A percentile compares a stretch with the other conserved stretches of the same genome.
Evolutionary conservation across 1,140 invertebrate species (phyloP).

Genomic region (Grapholita molesta): DNA sequence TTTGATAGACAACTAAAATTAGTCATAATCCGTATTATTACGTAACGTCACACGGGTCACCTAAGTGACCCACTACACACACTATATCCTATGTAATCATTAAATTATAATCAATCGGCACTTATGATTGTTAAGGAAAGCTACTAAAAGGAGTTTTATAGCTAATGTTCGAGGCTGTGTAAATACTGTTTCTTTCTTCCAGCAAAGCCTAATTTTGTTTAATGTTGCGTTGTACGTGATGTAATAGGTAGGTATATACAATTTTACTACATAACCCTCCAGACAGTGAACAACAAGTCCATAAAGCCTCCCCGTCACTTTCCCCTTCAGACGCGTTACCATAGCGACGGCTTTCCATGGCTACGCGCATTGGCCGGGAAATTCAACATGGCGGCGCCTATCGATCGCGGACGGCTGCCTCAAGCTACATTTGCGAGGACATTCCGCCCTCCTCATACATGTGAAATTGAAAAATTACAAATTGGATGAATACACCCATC

Average conservation of each 20-base stretch:
- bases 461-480: not conserved
- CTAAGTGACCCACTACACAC: too few relatives aligned
- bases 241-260: not conserved
- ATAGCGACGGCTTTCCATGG: slow-evolving; percentile 66
- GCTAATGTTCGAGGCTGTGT: too few relatives aligned
- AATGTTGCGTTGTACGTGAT: not conserved
- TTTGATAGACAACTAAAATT: too few relatives aligned
- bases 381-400: slow-evolving; percentile 71
- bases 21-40: too few relatives aligned
- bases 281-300: slow-evolving; percentile 1
- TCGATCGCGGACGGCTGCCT: slow-evolving; percentile 53
- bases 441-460: not conserved
- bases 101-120: too few relatives aligned
- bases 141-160: too few relatives aligned
- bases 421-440: slow-evolving; percentile 5
- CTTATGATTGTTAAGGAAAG: too few relatives aligned
- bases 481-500: too few relatives aligned
- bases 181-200: too few relatives aligned
- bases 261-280: not conserved
- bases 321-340: slow-evolving; percentile 32
- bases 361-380: slow-evolving; percentile 74
- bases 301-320: slow-evolving; percentile 13
- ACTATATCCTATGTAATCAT: too few relatives aligned
- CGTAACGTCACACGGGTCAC: too few relatives aligned
- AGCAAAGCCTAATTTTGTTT: not conserved